Conservation (phyloP, 1,140 invertebrate species). For the Scaptomyza hsui region DNA sequence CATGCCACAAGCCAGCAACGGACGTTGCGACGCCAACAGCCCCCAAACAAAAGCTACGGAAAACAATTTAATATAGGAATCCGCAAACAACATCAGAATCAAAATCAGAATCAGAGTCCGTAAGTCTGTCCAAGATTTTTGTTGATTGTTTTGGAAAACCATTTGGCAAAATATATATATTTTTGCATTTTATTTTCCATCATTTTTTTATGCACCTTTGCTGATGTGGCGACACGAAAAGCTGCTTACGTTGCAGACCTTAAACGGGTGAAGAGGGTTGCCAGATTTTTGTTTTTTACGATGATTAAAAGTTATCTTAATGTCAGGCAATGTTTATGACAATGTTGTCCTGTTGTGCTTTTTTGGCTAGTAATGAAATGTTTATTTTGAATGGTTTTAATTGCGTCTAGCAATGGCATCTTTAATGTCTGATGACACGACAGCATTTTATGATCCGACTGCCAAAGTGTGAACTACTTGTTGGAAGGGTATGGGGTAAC, state of each 20-base stretch:
- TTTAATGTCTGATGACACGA: conserved; percentile 71
- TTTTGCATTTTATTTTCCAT: conserved; percentile 25
- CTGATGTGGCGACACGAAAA: conserved; percentile 67
- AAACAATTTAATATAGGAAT: conserved; percentile 67
- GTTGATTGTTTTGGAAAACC: conserved; percentile 36
- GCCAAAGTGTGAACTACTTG: conserved; percentile 22
- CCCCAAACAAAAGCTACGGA: conserved; percentile 12
- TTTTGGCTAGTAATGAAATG: conserved; percentile 74
- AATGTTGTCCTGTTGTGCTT: conserved; percentile 56
- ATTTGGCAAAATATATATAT: conserved; percentile 52
- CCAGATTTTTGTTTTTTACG: conserved; percentile 61
- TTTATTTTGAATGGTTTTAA: conserved; percentile 75
- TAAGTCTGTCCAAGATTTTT: conserved; percentile 44
- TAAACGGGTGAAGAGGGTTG: conserved; percentile 14
- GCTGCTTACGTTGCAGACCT: conserved; percentile 69
- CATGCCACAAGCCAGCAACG: conserved; percentile 24
- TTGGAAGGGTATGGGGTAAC: neutral
- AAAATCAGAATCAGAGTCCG: conserved; percentile 12
- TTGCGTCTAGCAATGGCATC: conserved; percentile 76
- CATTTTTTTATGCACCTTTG: conserved; percentile 53
- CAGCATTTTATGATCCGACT: conserved; percentile 39
- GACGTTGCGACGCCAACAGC: conserved; percentile 11
- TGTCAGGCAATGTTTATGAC: conserved; percentile 73
- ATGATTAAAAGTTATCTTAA: conserved; percentile 82
- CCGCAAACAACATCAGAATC: conserved; percentile 10